phyloP scores from a whole-genome alignment of 2,113 vertebrate species.

The Limnothrissa miodon region DNA sequence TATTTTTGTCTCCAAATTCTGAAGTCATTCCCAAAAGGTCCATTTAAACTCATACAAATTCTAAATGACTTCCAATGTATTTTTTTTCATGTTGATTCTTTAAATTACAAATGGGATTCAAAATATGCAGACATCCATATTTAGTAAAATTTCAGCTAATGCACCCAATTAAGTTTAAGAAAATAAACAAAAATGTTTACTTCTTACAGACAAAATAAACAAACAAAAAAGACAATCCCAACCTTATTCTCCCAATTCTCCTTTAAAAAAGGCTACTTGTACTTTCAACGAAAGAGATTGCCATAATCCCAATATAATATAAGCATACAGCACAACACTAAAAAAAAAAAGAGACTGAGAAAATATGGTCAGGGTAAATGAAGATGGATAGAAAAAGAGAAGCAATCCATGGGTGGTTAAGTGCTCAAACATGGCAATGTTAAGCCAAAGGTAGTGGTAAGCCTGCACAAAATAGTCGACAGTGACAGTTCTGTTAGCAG shows the following conservation, averaged over 20 bases:
- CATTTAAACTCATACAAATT: constrained; percentile 20
- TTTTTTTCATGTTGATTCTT: constrained; percentile 1
- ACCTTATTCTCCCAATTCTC: constrained; percentile 37
- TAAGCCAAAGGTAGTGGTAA: no score
- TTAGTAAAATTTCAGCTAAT: constrained; percentile 41
- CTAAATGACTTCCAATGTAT: constrained; percentile 23
- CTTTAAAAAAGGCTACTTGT: constrained; percentile 55
- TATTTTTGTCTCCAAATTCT: constrained; percentile 58
- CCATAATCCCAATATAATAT: constrained; percentile 34
- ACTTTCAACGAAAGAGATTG: constrained; percentile 51
- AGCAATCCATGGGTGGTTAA: no score
- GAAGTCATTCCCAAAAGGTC: constrained; percentile 49
- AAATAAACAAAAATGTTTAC: constrained; percentile 34
- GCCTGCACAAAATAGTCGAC: no score
- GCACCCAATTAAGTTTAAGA: constrained; percentile 38
- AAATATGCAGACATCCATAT: constrained; percentile 56
- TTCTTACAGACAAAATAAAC: constrained; percentile 37
- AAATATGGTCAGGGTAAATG: constrained; percentile 28
- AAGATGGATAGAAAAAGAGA: constrained; percentile 37
- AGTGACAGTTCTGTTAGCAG: no score
- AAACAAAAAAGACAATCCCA: constrained; percentile 24
- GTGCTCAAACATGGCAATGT: no score
- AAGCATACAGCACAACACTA: constrained; percentile 26
- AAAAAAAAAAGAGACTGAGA: background rate
- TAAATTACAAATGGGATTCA: constrained; percentile 51